Base-by-base conservation (phyloP, 2,888 invertebrate species). In the Caenorhabditis virilis region DNA sequence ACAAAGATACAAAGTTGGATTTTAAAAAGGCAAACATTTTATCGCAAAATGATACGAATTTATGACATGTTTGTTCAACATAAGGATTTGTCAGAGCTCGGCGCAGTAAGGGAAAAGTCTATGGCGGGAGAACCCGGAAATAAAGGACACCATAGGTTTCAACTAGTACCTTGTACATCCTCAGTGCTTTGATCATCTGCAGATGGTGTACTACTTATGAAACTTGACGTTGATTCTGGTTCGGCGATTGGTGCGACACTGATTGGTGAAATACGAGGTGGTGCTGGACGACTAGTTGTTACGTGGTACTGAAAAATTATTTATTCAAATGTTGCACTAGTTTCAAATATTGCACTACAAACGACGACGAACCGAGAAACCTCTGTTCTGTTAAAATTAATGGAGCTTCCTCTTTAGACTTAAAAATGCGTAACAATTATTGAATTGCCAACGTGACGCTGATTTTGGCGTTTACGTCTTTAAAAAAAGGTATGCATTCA, bases 151-250 rank as follows among this genome's bases (percentile, higher is more conserved):
- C n/a, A n/a, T n/a, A n/a, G n/a, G n/a, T n/a, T n/a, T n/a, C n/a
- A n/a, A n/a, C n/a, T n/a, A n/a, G n/a, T n/a, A n/a, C n/a, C n/a
- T n/a, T n/a, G n/a, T n/a, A n/a, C n/a, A n/a, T n/a, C n/a, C n/a
- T n/a, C n/a, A n/a, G n/a, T n/a, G n/a, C 18, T 18, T n/a, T 38
- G 16, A 20, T 38, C 20, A 4, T 38, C 18, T 36, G 30, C 26
- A 60, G 33, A 39, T 41, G 55, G 55, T 42, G 55, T 45, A 51
- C 36, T 54, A 13, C 55, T 62, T 38, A 55, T 55, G 27, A 62
- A 56, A 53, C 62, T 62, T 38, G 64, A 64, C 26, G 64, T 64
- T n/a, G 71, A 68, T 46, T 69, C 72, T 20, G 62, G 66, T 39
- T 59, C 66, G 35, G 72, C 72, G 36, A 72, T 69, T 20, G 72